A percentile compares a stretch with the other conserved stretches of the same genome.
phyloP scores from a whole-genome alignment of 2,888 invertebrate genomes.

The Tanytarsus gracilentus region DNA sequence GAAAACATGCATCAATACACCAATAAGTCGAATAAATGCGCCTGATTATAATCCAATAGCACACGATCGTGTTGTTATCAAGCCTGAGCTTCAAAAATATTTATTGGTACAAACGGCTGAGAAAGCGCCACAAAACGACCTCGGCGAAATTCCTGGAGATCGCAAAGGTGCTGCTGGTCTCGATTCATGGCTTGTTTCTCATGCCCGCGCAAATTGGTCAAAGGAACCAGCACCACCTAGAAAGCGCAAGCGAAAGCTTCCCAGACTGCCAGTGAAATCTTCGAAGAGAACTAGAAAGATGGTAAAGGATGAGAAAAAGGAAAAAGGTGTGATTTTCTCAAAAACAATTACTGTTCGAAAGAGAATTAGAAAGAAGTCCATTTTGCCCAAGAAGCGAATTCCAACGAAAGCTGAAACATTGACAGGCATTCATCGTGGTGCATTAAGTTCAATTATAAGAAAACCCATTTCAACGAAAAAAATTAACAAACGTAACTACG shows the following conservation, averaged over 20 bases:
- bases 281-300: no score
- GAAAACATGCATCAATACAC: slow-evolving; percentile 57
- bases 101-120: slow-evolving; percentile 42
- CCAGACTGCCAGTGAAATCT: no score
- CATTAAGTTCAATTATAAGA: background rate
- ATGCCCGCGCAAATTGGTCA: no score
- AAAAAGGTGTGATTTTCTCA: no score
- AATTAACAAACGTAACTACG: slow-evolving; percentile 41
- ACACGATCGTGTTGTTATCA: slow-evolving; percentile 45
- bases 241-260: no score
- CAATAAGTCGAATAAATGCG: slow-evolving; percentile 44
- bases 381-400: no score
- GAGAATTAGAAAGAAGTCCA: no score
- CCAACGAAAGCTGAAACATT: no score
- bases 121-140: slow-evolving; percentile 46
- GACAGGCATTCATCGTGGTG: no score
- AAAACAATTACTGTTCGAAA: no score
- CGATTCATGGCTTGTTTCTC: slow-evolving; percentile 43
- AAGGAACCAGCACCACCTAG: no score
- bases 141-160: slow-evolving; percentile 62
- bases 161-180: slow-evolving; percentile 61
- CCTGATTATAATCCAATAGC: slow-evolving; percentile 44
- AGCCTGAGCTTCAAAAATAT: slow-evolving; percentile 44
- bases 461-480: slow-evolving; percentile 24
- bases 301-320: no score